A percentile compares a stretch with the other conserved stretches of the same genome.
phyloP scores from a whole-genome alignment of 1,140 invertebrate genomes.

The Pseudachorutes palmiensis region DNA sequence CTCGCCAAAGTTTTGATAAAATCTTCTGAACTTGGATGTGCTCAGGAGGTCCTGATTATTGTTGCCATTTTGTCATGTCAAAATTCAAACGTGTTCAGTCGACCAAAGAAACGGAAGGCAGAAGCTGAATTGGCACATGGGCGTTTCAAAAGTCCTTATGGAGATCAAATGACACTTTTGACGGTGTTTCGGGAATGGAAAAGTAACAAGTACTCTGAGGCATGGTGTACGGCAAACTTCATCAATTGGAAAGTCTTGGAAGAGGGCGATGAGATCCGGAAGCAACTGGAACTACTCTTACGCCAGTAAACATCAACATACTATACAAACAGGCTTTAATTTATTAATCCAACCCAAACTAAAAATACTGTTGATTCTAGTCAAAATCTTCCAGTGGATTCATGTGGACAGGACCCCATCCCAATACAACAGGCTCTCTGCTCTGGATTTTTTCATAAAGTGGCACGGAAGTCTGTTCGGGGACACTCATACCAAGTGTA shows the following conservation, averaged over 20 bases:
- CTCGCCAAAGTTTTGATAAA: slow-evolving; percentile 97
- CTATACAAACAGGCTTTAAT: background rate
- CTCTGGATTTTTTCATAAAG: slow-evolving; percentile 12
- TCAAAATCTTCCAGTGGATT: background rate
- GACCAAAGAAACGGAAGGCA: slow-evolving; percentile 94
- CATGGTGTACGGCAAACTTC: slow-evolving; percentile 8
- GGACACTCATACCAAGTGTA: background rate
- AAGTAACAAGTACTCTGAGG: slow-evolving; percentile 50
- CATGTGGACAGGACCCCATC: background rate
- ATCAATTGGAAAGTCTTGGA: background rate
- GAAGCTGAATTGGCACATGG: slow-evolving; percentile 91
- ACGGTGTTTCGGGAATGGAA: slow-evolving; percentile 58
- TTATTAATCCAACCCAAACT: background rate
- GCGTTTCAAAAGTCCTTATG: slow-evolving; percentile 62
- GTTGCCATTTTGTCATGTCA: slow-evolving; percentile 3
- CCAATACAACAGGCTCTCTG: slow-evolving; percentile 6
- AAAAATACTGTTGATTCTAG: background rate
- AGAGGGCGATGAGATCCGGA: slow-evolving; percentile 14
- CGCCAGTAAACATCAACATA: background rate
- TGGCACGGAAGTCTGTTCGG: background rate
- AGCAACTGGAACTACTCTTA: background rate
- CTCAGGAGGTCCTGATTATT: slow-evolving; percentile 70
- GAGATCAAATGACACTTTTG: background rate
- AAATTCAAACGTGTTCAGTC: slow-evolving; percentile 66
- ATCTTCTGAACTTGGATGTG: slow-evolving; percentile 78